Conservation (phyloP, 1,140 invertebrate species). For the Panagrolaimus sp. region DNA sequence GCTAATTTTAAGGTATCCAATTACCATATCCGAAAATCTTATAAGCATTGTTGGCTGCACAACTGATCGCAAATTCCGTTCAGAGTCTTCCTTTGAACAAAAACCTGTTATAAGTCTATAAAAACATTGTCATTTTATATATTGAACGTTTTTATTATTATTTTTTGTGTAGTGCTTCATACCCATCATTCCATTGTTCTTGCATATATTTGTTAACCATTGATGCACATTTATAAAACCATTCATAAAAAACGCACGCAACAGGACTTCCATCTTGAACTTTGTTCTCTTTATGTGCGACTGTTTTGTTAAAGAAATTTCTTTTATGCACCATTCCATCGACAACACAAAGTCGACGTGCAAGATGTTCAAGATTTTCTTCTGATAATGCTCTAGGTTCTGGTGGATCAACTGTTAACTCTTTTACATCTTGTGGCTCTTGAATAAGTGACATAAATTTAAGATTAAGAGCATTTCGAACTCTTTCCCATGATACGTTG, state of each 20-base stretch:
- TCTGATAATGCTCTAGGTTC: conserved; percentile 18
- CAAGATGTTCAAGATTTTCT: conserved; percentile 29
- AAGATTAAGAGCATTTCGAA: conserved; percentile 24
- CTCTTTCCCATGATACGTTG: conserved; percentile 24
- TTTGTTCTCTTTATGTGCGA: conserved; percentile 29
- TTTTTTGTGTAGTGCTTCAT: background rate
- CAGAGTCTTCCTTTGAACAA: conserved; percentile 27
- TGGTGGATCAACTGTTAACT: conserved; percentile 26
- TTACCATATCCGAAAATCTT: conserved; percentile 30
- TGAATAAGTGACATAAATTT: conserved; percentile 29
- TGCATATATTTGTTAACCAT: conserved; percentile 34
- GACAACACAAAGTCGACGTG: conserved; percentile 22
- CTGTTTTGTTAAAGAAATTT: conserved; percentile 32
- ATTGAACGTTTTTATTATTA: too few relatives aligned
- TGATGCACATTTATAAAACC: conserved; percentile 30
- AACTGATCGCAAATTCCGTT: conserved; percentile 14
- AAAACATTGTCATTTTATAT: background rate
- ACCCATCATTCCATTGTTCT: conserved; percentile 34
- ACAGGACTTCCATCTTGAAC: conserved; percentile 29
- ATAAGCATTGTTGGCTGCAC: conserved; percentile 27
- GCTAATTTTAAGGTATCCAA: conserved; percentile 29
- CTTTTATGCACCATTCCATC: conserved; percentile 26
- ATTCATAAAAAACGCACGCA: conserved; percentile 29
- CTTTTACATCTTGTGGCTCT: conserved; percentile 31
- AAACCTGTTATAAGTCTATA: conserved; percentile 29